Conservation (phyloP, 2,797 vertebrate genomes). For the Ataeniobius toweri region DNA sequence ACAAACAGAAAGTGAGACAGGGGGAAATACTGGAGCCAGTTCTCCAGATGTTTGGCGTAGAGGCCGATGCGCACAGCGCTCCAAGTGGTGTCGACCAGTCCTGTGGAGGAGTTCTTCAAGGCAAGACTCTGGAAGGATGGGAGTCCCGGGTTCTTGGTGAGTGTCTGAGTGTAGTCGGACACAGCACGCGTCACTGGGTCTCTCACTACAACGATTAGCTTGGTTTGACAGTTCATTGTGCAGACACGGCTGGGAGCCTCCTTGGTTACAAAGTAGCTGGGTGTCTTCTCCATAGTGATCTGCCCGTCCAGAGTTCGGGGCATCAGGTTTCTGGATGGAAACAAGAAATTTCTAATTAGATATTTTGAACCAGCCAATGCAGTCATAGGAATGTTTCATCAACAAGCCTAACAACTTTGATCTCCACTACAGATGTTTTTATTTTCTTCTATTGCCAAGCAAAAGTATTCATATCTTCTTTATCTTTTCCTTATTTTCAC, state of each 20-base stretch:
- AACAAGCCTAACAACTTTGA: neutral
- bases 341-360: neutral
- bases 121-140: constrained; percentile 89
- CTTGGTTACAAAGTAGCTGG: constrained; percentile 94
- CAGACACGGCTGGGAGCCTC: constrained; percentile 88
- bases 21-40: constrained; percentile 91
- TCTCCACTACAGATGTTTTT: neutral
- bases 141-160: constrained; percentile 90
- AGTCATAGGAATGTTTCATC: neutral
- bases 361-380: neutral
- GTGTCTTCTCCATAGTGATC: constrained; percentile 97
- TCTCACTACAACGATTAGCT: constrained; percentile 93
- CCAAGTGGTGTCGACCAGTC: constrained; percentile 89
- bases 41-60: constrained; percentile 92
- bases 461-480: too few relatives aligned
- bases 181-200: constrained; percentile 92
- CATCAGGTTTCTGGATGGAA: constrained; percentile 87
- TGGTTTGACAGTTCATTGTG: constrained; percentile 87
- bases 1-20: constrained; percentile 91
- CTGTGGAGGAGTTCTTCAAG: constrained; percentile 87
- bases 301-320: constrained; percentile 91
- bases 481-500: too few relatives aligned
- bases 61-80: constrained; percentile 93
- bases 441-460: too few relatives aligned
- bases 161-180: constrained; percentile 93